These are phyloP conservation scores for Mareca strepera DNA, from an alignment of 2,797 vertebrate species.

Conservation along the genomic window DNA sequence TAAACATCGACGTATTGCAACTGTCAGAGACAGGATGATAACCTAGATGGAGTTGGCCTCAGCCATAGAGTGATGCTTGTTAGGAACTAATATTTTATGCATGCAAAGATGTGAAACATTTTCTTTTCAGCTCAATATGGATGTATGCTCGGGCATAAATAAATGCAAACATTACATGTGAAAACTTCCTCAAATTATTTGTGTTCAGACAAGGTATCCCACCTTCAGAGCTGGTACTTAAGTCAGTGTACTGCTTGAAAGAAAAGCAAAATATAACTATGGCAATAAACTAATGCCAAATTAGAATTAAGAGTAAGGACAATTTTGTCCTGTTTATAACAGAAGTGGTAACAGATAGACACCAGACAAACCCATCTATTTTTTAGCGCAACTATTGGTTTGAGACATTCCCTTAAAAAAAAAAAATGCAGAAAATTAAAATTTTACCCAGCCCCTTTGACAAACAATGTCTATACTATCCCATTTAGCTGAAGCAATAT, in stretches of 20 bases:
- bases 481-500: background rate
- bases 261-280: background rate
- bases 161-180: background rate
- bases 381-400: background rate
- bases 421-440: background rate
- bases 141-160: background rate
- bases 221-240: background rate
- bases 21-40: background rate
- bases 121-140: background rate
- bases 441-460: background rate
- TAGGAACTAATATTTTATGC: background rate
- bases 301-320: background rate
- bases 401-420: background rate
- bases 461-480: background rate
- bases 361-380: background rate
- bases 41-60: background rate
- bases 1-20: background rate
- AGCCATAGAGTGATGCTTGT: background rate
- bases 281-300: background rate
- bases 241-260: background rate
- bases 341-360: background rate
- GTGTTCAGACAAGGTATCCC: background rate
- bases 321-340: background rate
- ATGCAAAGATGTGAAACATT: background rate
- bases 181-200: background rate